Base-by-base conservation (phyloP, 2,113 vertebrate genomes). In the Nesogale talazaci region DNA sequence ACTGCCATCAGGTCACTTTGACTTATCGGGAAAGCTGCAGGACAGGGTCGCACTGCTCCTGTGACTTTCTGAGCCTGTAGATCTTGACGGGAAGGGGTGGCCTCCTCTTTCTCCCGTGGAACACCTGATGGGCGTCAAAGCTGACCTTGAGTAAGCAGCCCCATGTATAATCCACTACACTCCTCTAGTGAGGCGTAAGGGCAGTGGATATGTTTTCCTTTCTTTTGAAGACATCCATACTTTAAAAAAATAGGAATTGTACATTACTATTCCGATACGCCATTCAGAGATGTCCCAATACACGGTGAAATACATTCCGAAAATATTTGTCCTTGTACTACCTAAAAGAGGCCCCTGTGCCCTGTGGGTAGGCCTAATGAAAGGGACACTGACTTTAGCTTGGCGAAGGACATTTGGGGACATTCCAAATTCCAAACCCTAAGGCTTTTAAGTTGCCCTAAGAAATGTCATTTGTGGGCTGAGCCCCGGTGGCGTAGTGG, bases 401-500 rank as follows among this genome's bases (percentile, higher is more conserved):
- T 56, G 80, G 46, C 72, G 70, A 81, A 16, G 59, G 79, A 91
- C 59, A 29, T 82, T 69, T 52, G 61, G 34, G 65, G 88, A 95
- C 86, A 83, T 67, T 95, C 92, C 86, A 27, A 79, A 36, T 86
- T 79, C 91, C 42, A 77, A 94, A 61, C 36, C 61, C 29, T 78
- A 57, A 56, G 19, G n/a, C 42, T 57, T n/a, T 36, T 27, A 52
- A 74, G 42, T 70, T 27, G 93, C 34, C 42, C 63, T 14, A 46
- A 25, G 42, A 46, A 46, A 46, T 46, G 42, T 10, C 42, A 46
- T 81, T 57, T 72, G 34, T n/a, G n/a, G n/a, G n/a, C n/a, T n/a
- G n/a, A n/a, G n/a, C n/a, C n/a, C n/a, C n/a, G n/a, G n/a, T n/a
- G n/a, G n/a, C n/a, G n/a, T n/a, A n/a, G n/a, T n/a, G n/a, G n/a